Percentiles rank a stretch among this genome's conserved stretches.
These are phyloP conservation scores for Buathra laborator DNA, from an alignment of 2,888 invertebrate species.

Conservation along the genomic window DNA sequence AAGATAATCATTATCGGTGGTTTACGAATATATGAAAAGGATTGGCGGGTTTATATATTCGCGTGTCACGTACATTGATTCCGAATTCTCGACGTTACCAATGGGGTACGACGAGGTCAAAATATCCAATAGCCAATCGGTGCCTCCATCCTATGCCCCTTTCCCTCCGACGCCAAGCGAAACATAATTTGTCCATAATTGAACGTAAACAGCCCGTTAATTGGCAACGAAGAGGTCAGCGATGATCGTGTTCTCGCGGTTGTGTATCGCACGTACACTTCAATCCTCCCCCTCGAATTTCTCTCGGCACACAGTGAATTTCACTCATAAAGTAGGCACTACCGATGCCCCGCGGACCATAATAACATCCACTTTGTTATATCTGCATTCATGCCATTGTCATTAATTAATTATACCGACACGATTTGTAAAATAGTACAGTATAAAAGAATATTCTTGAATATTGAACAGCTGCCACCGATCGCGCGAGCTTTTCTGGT, in stretches of 20 bases:
- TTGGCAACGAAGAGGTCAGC: slow-evolving; percentile 70
- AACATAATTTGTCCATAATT: slow-evolving; percentile 77
- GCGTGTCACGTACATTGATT: slow-evolving; percentile 68
- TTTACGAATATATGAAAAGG: slow-evolving; percentile 41
- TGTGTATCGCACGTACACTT: slow-evolving; percentile 38
- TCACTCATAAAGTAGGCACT: slow-evolving; percentile 16
- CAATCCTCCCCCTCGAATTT: background rate
- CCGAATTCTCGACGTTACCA: slow-evolving; percentile 54
- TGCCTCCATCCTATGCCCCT: background rate
- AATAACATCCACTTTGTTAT: slow-evolving; percentile 40
- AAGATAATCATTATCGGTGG: slow-evolving; percentile 53
- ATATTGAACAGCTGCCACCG: background rate
- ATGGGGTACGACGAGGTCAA: slow-evolving; percentile 20
- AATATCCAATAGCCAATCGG: slow-evolving; percentile 5
- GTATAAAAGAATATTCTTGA: background rate
- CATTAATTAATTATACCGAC: slow-evolving; percentile 52
- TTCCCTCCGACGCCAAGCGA: slow-evolving; percentile 52
- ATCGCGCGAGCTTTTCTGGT: background rate
- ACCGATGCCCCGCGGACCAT: slow-evolving; percentile 29
- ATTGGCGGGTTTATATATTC: slow-evolving; percentile 4
- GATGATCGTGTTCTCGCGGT: slow-evolving; percentile 36
- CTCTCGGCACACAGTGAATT: background rate
- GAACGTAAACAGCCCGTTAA: slow-evolving; percentile 77
- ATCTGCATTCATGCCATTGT: slow-evolving; percentile 17
- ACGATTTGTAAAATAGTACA: slow-evolving; percentile 14